phyloP scores from a whole-genome alignment of 2,113 vertebrate species.

The Cheilinus undulatus region DNA sequence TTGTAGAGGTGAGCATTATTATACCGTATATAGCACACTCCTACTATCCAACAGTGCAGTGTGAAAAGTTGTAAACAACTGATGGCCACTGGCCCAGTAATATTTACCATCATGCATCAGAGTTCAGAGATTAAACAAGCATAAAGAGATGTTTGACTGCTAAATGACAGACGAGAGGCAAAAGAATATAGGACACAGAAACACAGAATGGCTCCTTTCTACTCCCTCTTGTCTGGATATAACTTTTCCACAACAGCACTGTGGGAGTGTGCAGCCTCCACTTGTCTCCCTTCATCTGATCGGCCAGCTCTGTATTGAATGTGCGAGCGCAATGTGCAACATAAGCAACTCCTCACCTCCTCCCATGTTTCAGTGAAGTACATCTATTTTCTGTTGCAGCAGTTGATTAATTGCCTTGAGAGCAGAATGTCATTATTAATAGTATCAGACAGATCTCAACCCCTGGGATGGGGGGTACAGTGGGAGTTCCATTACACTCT shows the following conservation, averaged over 20 bases:
- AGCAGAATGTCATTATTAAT: constrained; percentile 62
- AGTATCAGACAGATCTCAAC: constrained; percentile 53
- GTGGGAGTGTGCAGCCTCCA: constrained; percentile 22
- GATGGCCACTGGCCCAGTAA: too few species aligned
- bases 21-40: too few species aligned
- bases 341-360: constrained; percentile 41
- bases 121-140: too few species aligned
- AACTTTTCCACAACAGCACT: constrained; percentile 15
- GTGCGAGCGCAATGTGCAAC: constrained; percentile 51
- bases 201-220: not conserved
- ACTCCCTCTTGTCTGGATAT: constrained; percentile 2
- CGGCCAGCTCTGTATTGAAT: constrained; percentile 46
- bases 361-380: constrained; percentile 23
- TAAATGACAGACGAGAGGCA: too few species aligned
- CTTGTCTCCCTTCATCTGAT: constrained; percentile 21
- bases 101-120: too few species aligned
- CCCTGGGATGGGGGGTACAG: constrained; percentile 35
- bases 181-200: too few species aligned
- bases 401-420: constrained; percentile 60
- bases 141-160: too few species aligned
- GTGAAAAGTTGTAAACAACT: too few species aligned
- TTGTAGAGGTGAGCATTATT: too few species aligned
- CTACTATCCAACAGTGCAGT: too few species aligned
- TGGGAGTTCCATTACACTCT: constrained; percentile 46
- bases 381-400: constrained; percentile 55